A percentile compares a stretch with the other conserved stretches of the same genome.
These are phyloP conservation scores for Antitype chi DNA, from an alignment of 2,888 invertebrate genomes.

Conservation along the genomic window DNA sequence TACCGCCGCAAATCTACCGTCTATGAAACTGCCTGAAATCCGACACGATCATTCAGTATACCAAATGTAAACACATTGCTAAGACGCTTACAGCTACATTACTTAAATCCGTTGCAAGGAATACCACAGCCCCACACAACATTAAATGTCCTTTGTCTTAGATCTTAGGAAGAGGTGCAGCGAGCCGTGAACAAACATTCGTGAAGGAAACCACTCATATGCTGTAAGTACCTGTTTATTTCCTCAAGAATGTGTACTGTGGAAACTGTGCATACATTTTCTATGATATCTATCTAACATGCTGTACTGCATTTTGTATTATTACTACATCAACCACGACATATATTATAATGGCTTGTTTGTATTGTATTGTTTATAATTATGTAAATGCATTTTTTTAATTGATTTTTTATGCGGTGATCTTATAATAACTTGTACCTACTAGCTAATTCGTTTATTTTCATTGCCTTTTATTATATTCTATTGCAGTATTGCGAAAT, in stretches of 20 bases:
- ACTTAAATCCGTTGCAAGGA: conserved; percentile 12
- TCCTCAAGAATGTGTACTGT: background rate
- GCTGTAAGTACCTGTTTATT: conserved; percentile 9
- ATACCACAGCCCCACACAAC: conserved; percentile 3
- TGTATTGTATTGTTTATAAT: too few species aligned
- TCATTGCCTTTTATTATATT: too few species aligned
- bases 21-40: background rate
- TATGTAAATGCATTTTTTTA: too few species aligned
- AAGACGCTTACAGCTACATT: conserved; percentile 14
- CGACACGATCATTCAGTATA: background rate
- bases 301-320: background rate
- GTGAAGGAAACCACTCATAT: conserved; percentile 24
- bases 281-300: background rate
- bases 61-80: conserved; percentile 12
- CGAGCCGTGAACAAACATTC: conserved; percentile 39
- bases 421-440: too few species aligned
- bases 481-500: too few species aligned
- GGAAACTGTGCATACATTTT: background rate
- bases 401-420: too few species aligned
- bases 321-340: background rate
- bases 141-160: conserved; percentile 34
- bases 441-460: too few species aligned
- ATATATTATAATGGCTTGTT: too few species aligned
- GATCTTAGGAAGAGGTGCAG: conserved; percentile 28
- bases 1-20: too few species aligned